Evolutionary conservation across 2,113 vertebrate genomes (phyloP).

Genomic region (Cyphomyrus plagiostoma): DNA sequence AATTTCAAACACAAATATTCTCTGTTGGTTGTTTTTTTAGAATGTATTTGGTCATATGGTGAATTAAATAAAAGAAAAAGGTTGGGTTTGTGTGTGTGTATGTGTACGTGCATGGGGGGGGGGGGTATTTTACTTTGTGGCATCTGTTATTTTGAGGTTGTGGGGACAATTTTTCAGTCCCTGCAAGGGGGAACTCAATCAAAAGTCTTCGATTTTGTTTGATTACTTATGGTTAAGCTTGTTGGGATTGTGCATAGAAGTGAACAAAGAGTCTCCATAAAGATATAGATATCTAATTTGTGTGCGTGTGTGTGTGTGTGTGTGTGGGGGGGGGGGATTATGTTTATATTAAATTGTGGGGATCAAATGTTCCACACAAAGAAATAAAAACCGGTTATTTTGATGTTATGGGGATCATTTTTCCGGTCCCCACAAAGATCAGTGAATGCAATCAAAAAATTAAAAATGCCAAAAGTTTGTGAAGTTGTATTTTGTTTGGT

Average conservation of each 20-base stretch:
- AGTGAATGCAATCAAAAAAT: background rate
- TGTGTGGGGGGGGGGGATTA: too few species aligned
- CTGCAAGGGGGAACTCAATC: background rate
- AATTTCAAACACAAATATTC: background rate
- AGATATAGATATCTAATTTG: too few species aligned
- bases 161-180: too few species aligned
- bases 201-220: too few species aligned
- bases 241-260: too few species aligned
- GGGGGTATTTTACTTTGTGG: background rate
- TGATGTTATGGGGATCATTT: background rate
- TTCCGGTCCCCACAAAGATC: background rate
- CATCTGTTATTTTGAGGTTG: background rate
- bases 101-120: background rate
- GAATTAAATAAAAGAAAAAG: constrained; percentile 11
- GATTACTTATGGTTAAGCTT: too few species aligned
- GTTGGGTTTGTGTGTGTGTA: background rate
- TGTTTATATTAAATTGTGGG: background rate
- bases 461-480: background rate
- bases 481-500: background rate
- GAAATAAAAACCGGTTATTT: background rate
- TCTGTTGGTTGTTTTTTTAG: background rate
- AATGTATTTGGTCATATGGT: constrained; percentile 11
- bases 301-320: too few species aligned
- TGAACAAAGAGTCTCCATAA: too few species aligned
- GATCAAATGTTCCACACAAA: too few species aligned